A percentile compares a stretch with the other conserved stretches of the same genome.
Evolutionary conservation across 1,140 invertebrate genomes (phyloP).

Genomic region (Saccostrea echinata): DNA sequence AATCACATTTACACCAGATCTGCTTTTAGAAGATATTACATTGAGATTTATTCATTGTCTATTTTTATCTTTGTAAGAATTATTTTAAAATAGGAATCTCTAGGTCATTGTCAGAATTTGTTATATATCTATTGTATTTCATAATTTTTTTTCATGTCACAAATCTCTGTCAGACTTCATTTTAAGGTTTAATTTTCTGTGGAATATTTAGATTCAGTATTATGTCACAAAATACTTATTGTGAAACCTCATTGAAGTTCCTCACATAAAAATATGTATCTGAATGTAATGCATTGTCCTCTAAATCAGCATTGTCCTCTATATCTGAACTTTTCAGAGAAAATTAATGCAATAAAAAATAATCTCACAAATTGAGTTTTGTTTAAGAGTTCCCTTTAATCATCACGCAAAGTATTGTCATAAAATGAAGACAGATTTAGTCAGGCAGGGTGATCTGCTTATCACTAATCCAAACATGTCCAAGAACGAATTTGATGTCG

Average conservation of each 20-base stretch:
- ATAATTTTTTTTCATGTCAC: not conserved
- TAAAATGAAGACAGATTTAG: no score
- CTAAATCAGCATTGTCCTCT: not conserved
- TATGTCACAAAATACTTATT: not conserved
- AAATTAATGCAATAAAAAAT: no score
- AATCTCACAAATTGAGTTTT: no score
- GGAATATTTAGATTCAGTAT: not conserved
- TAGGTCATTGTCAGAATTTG: not conserved
- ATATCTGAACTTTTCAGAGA: not conserved
- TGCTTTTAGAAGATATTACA: slow-evolving; percentile 17
- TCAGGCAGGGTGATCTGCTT: no score
- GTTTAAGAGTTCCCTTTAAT: no score
- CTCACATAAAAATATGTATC: not conserved
- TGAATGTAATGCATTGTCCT: not conserved
- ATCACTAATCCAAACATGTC: no score
- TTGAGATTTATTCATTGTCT: not conserved
- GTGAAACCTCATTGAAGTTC: not conserved
- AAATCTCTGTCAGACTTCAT: not conserved
- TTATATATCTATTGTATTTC: not conserved
- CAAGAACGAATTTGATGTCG: no score
- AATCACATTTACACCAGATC: slow-evolving; percentile 2
- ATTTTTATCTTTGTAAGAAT: not conserved
- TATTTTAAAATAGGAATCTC: not conserved
- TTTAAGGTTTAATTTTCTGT: not conserved
- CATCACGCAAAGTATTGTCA: no score